Base-by-base conservation (phyloP, 2,888 invertebrate species). In the Pseudoips prasinana region DNA sequence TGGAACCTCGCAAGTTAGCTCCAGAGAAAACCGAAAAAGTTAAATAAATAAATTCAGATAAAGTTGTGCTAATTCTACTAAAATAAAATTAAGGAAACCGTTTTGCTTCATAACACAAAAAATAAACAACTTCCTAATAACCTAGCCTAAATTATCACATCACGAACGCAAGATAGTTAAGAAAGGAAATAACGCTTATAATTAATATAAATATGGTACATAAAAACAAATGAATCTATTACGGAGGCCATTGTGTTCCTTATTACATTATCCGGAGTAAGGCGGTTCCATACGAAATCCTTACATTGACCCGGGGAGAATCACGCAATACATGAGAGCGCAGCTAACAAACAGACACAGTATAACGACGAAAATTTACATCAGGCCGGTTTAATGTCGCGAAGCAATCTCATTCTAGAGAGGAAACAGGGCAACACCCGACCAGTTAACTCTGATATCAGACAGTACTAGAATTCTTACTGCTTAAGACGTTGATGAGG, bases 301-400 rank as follows among this genome's bases (percentile, higher is more conserved):
- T 67, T 58, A 51, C 63, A 73, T 71, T 76, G 68, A 73, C 69
- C 68, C 61, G 44, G 67, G 61, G 73, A n/a, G n/a, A 69, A 80
- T 73, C 72, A 73, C 67, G 69, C 73, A 65, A 73, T 64, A 64
- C 64, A 50, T 29, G 47, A 59, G 47, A 59, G 50, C 51, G 51
- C 62, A 51, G 56, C 64, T 66, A 69, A 76, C 78, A 73, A 77
- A 78, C 77, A 84, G 72, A 73, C 72, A 68, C 50, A 60, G 58
- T 59, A 64, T 74, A 75, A 81, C 76, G 73, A 74, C 69, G 78
- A 77, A 83, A 84, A 85, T 85, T 83, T 86, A 85, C 84, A 86
- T 86, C 75, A 75, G 77, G 73, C 68, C 60, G 74, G 84, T 78
- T 81, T 86, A 88, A 87, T 86, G 84, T 86, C 81, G 79, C 79